Percentiles rank a stretch among this genome's conserved stretches.
phyloP scores from a whole-genome alignment of 2,888 invertebrate genomes.

The Cephus pygmeus region DNA sequence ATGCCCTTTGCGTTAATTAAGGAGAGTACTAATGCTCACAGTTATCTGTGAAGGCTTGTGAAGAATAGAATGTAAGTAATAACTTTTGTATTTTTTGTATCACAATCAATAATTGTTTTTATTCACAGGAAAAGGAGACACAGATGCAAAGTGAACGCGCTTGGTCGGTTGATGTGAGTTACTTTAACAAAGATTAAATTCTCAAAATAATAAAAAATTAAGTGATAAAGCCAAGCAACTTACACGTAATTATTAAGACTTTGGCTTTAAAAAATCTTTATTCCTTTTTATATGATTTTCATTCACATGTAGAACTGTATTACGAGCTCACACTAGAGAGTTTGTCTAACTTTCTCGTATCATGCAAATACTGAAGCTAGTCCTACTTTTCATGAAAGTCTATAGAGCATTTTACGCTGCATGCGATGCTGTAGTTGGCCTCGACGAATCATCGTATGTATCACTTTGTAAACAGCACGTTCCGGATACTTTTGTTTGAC shows the following conservation, averaged over 20 bases:
- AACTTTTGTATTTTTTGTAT: background rate
- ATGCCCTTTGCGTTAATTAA: constrained; percentile 78
- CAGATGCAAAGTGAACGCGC: constrained; percentile 74
- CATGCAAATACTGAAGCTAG: background rate
- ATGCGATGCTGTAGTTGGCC: constrained; percentile 96
- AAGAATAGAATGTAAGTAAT: constrained; percentile 9
- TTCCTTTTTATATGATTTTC: too few species aligned
- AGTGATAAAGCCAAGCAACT: constrained; percentile 76
- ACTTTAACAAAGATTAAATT: constrained; percentile 80
- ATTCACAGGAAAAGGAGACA: constrained; percentile 75
- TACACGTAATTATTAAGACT: constrained; percentile 66
- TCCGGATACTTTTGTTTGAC: constrained; percentile 88
- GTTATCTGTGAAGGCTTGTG: constrained; percentile 70
- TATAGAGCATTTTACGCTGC: constrained; percentile 96
- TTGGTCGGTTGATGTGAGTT: constrained; percentile 83
- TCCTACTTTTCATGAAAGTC: constrained; percentile 76
- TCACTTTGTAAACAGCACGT: constrained; percentile 87
- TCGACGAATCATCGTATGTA: constrained; percentile 92
- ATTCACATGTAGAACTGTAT: constrained; percentile 75
- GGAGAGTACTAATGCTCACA: constrained; percentile 69
- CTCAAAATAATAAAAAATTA: constrained; percentile 71
- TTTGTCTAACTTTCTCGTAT: too few species aligned
- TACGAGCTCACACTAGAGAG: too few species aligned
- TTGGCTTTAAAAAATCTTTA: too few species aligned
- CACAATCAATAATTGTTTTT: too few species aligned